These are phyloP conservation scores for Rhabdophis nuchalis DNA, from an alignment of 2,797 vertebrate species.

Conservation along the genomic window DNA sequence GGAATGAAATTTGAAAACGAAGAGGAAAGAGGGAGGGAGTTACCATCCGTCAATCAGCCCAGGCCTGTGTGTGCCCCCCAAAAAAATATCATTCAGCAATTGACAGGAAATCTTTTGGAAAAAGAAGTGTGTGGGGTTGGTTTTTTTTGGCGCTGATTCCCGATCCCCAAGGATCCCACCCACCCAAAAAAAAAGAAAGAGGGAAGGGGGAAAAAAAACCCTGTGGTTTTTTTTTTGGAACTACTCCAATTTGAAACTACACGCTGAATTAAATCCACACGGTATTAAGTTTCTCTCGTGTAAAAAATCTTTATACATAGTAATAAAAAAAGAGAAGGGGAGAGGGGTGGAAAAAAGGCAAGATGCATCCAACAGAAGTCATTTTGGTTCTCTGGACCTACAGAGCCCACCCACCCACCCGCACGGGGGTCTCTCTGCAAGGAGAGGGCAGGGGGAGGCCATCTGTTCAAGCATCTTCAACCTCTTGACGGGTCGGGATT, in stretches of 20 bases:
- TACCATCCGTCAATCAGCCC: constrained; percentile 68
- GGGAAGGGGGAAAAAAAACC: constrained; percentile 55
- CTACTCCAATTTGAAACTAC: constrained; percentile 76
- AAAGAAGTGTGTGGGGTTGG: constrained; percentile 56
- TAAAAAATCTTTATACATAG: constrained; percentile 96
- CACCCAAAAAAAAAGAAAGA: not conserved
- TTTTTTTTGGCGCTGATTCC: constrained; percentile 68
- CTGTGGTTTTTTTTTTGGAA: constrained; percentile 57
- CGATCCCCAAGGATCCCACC: constrained; percentile 68
- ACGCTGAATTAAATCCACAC: constrained; percentile 80
- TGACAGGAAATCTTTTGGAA: constrained; percentile 61
- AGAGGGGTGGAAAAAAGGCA: constrained; percentile 73
- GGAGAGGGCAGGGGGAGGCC: constrained; percentile 69
- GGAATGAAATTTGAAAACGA: constrained; percentile 72
- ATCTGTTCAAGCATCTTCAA: constrained; percentile 90
- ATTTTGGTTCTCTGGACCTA: constrained; percentile 77
- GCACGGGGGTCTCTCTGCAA: constrained; percentile 69
- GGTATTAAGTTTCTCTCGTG: constrained; percentile 82
- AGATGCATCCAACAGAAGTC: constrained; percentile 97
- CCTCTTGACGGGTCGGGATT: constrained; percentile 75
- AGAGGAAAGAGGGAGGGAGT: constrained; percentile 58
- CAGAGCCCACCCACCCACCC: constrained; percentile 62
- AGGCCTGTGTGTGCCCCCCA: constrained; percentile 51
- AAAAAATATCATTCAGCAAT: constrained; percentile 49
- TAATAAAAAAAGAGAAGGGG: constrained; percentile 84